These are phyloP conservation scores for Conger conger DNA, from an alignment of 2,113 vertebrate genomes.

Conservation along the genomic window DNA sequence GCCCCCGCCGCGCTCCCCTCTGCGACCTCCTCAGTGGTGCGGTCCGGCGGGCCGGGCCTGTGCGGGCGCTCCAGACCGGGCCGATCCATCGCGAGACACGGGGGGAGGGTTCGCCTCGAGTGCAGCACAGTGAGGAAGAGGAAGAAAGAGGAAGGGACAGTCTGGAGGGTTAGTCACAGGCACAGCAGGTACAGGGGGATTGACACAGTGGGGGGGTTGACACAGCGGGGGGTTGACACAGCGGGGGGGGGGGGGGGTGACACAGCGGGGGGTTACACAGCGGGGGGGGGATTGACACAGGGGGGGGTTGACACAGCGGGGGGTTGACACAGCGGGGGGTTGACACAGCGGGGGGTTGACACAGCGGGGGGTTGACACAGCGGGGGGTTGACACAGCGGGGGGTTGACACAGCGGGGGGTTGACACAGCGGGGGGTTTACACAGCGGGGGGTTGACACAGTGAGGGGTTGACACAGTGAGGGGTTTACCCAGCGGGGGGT, in stretches of 20 bases:
- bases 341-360: too few relatives aligned
- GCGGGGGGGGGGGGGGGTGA: too few relatives aligned
- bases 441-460: too few relatives aligned
- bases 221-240: conserved; percentile 20
- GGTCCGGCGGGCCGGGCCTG: conserved; percentile 10
- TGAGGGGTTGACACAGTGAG: conserved; percentile 19
- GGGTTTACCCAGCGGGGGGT: too few relatives aligned
- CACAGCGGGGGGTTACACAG: too few relatives aligned
- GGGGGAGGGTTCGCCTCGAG: conserved; percentile 43
- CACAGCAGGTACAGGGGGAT: not conserved
- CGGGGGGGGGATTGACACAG: too few relatives aligned
- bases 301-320: too few relatives aligned
- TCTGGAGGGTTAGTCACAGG: conserved; percentile 37
- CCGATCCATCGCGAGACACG: conserved; percentile 51
- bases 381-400: too few relatives aligned
- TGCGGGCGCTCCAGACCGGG: conserved; percentile 26
- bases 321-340: too few relatives aligned
- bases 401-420: too few relatives aligned
- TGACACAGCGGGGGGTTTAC: too few relatives aligned
- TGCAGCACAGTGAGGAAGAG: conserved; percentile 37
- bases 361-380: too few relatives aligned
- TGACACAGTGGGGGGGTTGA: conserved; percentile 48
- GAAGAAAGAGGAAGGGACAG: conserved; percentile 41
- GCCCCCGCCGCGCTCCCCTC: conserved; percentile 5
- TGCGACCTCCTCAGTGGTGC: not conserved